Evolutionary conservation across 2,888 invertebrate genomes (phyloP), one percentile per base, ranked within the genome.

Genomic region (Diabrotica balteata): DNA sequence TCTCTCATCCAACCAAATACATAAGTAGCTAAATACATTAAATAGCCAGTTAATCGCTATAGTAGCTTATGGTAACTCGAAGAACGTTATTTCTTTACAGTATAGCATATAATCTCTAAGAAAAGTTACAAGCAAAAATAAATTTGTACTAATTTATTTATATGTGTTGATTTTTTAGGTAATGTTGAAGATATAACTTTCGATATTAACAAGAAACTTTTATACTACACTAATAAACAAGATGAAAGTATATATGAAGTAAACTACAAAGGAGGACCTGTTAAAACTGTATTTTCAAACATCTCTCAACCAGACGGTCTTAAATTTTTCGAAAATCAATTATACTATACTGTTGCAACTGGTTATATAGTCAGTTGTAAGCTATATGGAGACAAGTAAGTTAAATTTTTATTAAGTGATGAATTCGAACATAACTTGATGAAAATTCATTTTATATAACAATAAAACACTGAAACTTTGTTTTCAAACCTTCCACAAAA

Each of bases 201-300:
- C 59, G 89, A 91, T 81, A 78, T 86, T 0, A 87, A 88, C 75
- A 85, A 86, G 77, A 85, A 88, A 73, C 81, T 87, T 32, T 81
- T 97, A 7, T 98, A 94, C 80, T 94, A 92, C 85, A 88, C 90
- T 0, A 94, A 96, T 81, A 87, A 88, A 65, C 86, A 87, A 72
- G 78, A 83, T 4, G 85, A 86, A 55, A 82, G 84, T 0, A 85
- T 80, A 11, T 68, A 67, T 46, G 59, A 84, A 44, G 76, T 87
- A 22, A 80, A 81, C 72, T 89, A 89, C 66, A 83, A 86, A 51
- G 87, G 87, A 46, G 77, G 77, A 4, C 75, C 80, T 78, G 85
- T 84, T 80, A 72, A 81, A 42, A 80, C 84, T 0, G 81, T 86
- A 1, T 80, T 88, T 0, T 80, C 84, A 61, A 86, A 87, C 64